Base-by-base conservation (phyloP, 2,797 vertebrate species). In the Taenioides sp. region DNA sequence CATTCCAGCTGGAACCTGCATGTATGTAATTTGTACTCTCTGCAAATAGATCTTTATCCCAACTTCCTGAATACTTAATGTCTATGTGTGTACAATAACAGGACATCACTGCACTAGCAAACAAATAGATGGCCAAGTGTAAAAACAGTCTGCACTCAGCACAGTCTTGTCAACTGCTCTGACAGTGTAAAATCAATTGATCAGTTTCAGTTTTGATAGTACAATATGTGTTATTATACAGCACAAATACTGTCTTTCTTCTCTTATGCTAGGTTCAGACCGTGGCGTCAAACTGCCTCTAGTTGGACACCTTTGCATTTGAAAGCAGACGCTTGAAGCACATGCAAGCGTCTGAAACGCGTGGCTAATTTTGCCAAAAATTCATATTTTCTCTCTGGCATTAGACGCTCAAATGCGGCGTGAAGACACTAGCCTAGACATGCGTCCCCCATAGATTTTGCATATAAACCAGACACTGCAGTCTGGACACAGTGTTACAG, bases 41-140 rank as follows among this genome's bases (percentile, higher is more conserved):
- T 18, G 28, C 64, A 70, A 67, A 54, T 22, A 67, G 2, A 50
- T 74, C 31, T 68, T 64, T 27, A 69, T 66, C 55, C 70, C 37
- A 50, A 28, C 65, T 34, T 77, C 60, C 67, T 77, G 64, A 68
- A 43, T 55, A 73, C 40, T 43, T 12, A 4, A 61, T 64, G 63
- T 72, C 77, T 69, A 31, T 72, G 50, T 67, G 47, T 22, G 55
- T 63, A 71, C 72, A 77, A 52, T 55, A 66, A 70, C 12, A 2
- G n/a, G 77, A 77, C 64, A 49, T 84, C 68, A 69, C 50, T 67
- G 62, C 22, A 22, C 68, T 63, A 73, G 22, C 70, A 71, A 75
- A 77, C 16, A 67, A 22, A 70, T 67, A 74, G 68, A 47, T 67
- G 10, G 50, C 59, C 31, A 37, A 28, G 18, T 65, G 54, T 71